phyloP scores from a whole-genome alignment of 2,797 vertebrate genomes.

The Aselliscus stoliczkanus region DNA sequence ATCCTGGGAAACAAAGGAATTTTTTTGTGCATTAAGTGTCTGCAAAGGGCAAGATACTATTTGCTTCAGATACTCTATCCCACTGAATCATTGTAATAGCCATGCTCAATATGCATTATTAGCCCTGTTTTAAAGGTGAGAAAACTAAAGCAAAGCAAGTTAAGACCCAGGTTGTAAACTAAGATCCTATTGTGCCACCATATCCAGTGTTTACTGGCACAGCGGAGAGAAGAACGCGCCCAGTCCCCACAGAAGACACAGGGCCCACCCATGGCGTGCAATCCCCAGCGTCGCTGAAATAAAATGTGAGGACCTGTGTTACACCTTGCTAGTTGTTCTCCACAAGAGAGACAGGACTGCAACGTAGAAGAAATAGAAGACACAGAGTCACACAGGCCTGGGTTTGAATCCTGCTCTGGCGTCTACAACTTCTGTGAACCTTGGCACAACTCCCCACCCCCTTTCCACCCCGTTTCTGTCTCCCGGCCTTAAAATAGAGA shows the following conservation, averaged over 20 bases:
- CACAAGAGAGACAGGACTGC: not conserved
- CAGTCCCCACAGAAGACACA: not conserved
- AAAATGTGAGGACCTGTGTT: rapidly evolving
- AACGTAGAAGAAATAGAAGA: not conserved
- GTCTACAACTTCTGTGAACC: not conserved
- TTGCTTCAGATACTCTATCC: not conserved
- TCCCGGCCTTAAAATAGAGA: not conserved
- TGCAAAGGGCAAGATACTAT: not conserved
- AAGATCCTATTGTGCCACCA: no score
- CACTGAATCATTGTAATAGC: not conserved
- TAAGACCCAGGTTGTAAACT: not conserved
- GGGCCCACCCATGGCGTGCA: not conserved
- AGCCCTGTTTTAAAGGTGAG: not conserved
- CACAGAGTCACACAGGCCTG: not conserved
- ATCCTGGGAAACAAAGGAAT: not conserved
- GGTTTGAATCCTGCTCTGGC: not conserved
- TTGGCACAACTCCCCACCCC: not conserved
- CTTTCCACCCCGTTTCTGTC: not conserved
- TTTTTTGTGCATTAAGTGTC: not conserved
- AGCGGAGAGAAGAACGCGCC: no score
- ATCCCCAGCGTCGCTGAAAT: not conserved
- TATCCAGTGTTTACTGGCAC: not conserved
- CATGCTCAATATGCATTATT: not conserved
- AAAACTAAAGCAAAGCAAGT: not conserved
- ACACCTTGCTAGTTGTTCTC: not conserved